Evolutionary conservation across 2,888 invertebrate genomes (phyloP).

Genomic region (Ametastegia equiseti): DNA sequence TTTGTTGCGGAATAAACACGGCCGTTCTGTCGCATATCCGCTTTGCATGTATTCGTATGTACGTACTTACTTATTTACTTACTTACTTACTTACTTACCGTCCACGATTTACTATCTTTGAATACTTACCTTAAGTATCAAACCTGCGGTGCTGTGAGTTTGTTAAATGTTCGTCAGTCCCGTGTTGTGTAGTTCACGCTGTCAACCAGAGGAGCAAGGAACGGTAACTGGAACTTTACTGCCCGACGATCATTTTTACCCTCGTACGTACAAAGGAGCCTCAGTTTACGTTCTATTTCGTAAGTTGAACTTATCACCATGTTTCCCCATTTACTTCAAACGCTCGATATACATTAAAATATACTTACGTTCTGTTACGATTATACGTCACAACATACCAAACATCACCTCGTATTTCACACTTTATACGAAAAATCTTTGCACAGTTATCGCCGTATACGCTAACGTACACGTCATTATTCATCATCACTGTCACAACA

Average conservation of each 20-base stretch:
- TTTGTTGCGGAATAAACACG: constrained; percentile 25
- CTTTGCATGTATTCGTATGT: background rate
- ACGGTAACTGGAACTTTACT: constrained; percentile 51
- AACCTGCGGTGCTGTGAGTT: constrained; percentile 57
- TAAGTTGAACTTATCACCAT: background rate
- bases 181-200: constrained; percentile 56
- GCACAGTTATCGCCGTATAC: background rate
- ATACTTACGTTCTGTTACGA: background rate
- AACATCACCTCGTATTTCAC: background rate
- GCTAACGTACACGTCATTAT: background rate
- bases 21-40: background rate
- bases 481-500: background rate
- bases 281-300: background rate
- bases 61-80: background rate
- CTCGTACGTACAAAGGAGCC: constrained; percentile 63
- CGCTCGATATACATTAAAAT: background rate
- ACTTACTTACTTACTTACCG: too few relatives aligned
- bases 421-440: background rate
- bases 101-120: constrained; percentile 47
- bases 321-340: background rate
- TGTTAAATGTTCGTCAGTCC: constrained; percentile 57
- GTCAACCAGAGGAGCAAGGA: constrained; percentile 63
- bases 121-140: constrained; percentile 42
- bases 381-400: background rate
- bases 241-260: constrained; percentile 52